Conservation (phyloP, 2,888 invertebrate genomes). For the Tridacna gigas region DNA sequence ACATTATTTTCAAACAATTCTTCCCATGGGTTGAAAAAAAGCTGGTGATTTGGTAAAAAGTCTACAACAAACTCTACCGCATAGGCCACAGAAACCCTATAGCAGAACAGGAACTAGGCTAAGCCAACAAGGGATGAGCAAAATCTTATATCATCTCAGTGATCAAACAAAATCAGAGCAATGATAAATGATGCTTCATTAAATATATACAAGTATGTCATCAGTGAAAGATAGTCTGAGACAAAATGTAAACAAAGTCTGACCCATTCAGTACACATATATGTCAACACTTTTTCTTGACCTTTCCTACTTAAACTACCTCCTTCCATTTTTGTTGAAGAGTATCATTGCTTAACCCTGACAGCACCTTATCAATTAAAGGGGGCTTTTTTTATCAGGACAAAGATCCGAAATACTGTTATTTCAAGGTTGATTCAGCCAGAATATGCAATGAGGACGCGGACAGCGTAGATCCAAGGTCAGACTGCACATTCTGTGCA, state of each 20-base stretch:
- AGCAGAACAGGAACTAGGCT: not conserved
- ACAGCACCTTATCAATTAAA: too few species aligned
- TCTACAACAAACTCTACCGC: too few species aligned
- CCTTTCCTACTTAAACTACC: too few species aligned
- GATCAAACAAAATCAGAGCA: not conserved
- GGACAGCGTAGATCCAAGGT: too few species aligned
- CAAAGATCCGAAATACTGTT: too few species aligned
- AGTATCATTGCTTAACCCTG: too few species aligned
- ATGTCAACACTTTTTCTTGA: not conserved
- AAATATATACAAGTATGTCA: conserved; percentile 15
- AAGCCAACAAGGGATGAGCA: not conserved
- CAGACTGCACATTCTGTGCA: too few species aligned
- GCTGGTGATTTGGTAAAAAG: not conserved
- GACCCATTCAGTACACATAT: not conserved
- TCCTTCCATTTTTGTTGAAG: too few species aligned
- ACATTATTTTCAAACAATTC: not conserved
- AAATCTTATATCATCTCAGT: not conserved
- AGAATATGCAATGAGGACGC: too few species aligned
- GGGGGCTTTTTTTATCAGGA: too few species aligned
- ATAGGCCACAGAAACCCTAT: too few species aligned
- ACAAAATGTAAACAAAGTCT: conserved; percentile 18
- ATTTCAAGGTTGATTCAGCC: too few species aligned
- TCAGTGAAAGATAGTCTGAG: not conserved
- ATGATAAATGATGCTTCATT: conserved; percentile 16
- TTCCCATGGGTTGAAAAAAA: not conserved